phyloP scores from a whole-genome alignment of 2,888 invertebrate genomes.

The Lasioglossum morio region DNA sequence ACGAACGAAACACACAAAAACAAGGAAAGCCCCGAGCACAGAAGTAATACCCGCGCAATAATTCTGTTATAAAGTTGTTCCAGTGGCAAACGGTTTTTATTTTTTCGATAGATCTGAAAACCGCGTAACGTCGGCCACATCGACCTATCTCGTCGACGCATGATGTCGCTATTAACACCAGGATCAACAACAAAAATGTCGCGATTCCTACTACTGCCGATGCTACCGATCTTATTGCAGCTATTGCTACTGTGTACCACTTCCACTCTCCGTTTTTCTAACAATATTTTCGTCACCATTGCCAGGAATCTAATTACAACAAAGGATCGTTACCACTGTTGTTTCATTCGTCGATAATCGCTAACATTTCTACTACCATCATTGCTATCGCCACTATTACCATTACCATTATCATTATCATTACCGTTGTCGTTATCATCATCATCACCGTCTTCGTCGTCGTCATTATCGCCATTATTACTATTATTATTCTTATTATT shows the following conservation, averaged over 20 bases:
- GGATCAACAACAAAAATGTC: neutral
- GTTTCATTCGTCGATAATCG: neutral
- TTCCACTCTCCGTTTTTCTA: slow-evolving; percentile 31
- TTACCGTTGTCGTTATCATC: slow-evolving; percentile 28
- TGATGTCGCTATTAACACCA: neutral
- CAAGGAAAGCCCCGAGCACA: neutral
- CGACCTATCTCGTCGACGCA: neutral
- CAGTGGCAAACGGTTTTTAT: neutral
- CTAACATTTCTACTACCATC: slow-evolving; percentile 16
- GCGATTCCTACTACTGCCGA: neutral
- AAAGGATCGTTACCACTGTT: neutral
- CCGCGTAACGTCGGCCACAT: neutral
- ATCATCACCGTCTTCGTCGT: slow-evolving; percentile 43
- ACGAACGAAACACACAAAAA: neutral
- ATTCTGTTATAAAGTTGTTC: neutral
- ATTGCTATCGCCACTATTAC: slow-evolving; percentile 13
- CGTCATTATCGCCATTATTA: slow-evolving; percentile 49
- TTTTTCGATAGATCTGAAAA: neutral
- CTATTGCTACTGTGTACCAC: slow-evolving; percentile 7
- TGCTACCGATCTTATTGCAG: neutral
- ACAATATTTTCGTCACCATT: slow-evolving; percentile 17
- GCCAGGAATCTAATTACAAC: neutral
- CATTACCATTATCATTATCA: neutral
- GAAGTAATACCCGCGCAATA: slow-evolving; percentile 10
- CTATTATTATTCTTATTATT: slow-evolving; percentile 46